A percentile compares a stretch with the other conserved stretches of the same genome.
phyloP scores from a whole-genome alignment of 92 coral and sea anemone species.

The Paramuricea clavata region DNA sequence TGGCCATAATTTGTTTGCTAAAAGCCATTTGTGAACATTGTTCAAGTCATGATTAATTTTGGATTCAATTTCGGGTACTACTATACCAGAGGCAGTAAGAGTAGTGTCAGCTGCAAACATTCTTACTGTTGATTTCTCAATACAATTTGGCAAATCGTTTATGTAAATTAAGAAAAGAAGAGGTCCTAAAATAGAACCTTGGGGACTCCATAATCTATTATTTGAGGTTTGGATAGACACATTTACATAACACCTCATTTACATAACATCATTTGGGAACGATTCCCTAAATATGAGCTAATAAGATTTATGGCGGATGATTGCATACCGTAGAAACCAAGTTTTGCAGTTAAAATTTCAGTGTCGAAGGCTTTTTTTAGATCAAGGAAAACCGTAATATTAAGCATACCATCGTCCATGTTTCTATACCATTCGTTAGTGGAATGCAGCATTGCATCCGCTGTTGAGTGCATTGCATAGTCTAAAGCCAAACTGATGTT shows the following conservation, averaged over 20 bases:
- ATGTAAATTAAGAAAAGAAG: background rate
- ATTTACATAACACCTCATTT: background rate
- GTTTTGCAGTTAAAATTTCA: no score
- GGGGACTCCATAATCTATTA: background rate
- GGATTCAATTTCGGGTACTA: background rate
- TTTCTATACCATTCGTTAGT: no score
- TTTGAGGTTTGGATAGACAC: background rate
- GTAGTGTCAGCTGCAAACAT: slow-evolving; percentile 1
- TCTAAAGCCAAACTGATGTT: no score
- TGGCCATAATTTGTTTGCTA: slow-evolving; percentile 1
- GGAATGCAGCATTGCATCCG: no score
- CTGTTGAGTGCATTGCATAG: no score
- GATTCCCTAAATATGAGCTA: background rate
- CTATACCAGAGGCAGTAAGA: background rate
- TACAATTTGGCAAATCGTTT: slow-evolving; percentile 10
- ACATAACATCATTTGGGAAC: background rate
- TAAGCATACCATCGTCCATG: no score
- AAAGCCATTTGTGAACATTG: slow-evolving; percentile 5
- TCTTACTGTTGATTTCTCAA: background rate
- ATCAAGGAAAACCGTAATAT: no score
- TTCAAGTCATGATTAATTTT: background rate
- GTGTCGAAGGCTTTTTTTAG: no score
- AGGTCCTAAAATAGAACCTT: background rate
- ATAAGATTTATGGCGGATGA: background rate
- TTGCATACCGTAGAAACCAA: background rate